A percentile compares a stretch with the other conserved stretches of the same genome.
These are phyloP conservation scores for Mormyrus lacerda DNA, from an alignment of 2,113 vertebrate species.

Conservation along the genomic window DNA sequence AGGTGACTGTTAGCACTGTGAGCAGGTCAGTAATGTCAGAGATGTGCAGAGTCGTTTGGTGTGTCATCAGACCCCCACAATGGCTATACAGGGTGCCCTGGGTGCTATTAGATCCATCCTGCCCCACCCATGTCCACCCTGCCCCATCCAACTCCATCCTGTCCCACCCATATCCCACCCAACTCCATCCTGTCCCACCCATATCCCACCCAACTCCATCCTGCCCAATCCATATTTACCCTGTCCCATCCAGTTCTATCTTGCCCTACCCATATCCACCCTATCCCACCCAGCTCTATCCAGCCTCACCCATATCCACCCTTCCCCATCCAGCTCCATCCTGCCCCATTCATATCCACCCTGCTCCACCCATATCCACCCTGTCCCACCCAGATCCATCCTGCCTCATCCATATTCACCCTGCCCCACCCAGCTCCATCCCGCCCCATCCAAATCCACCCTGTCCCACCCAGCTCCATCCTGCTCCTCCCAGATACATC, in stretches of 20 bases:
- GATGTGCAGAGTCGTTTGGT: slow-evolving; percentile 18
- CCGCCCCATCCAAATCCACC: neutral
- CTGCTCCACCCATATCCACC: neutral
- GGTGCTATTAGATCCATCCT: neutral
- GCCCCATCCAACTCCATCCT: too few relatives aligned
- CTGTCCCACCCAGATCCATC: neutral
- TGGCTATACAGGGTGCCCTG: neutral
- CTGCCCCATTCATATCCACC: neutral
- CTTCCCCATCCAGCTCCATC: too few relatives aligned
- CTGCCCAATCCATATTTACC: too few relatives aligned
- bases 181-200: too few relatives aligned
- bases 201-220: too few relatives aligned
- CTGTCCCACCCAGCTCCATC: neutral
- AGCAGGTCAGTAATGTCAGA: slow-evolving; percentile 12
- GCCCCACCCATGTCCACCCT: neutral
- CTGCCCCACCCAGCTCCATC: neutral
- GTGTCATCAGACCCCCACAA: neutral
- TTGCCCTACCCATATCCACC: neutral
- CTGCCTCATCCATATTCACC: neutral
- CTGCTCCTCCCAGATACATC: neutral
- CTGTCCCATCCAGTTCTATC: too few relatives aligned
- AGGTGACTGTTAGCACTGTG: slow-evolving; percentile 44
- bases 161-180: too few relatives aligned
- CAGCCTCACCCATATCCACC: too few relatives aligned
- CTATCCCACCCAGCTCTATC: too few relatives aligned